Evolutionary conservation across 2,797 vertebrate genomes (phyloP), one percentile per base, ranked within the genome.

Genomic region (Epinephelus awoara): DNA sequence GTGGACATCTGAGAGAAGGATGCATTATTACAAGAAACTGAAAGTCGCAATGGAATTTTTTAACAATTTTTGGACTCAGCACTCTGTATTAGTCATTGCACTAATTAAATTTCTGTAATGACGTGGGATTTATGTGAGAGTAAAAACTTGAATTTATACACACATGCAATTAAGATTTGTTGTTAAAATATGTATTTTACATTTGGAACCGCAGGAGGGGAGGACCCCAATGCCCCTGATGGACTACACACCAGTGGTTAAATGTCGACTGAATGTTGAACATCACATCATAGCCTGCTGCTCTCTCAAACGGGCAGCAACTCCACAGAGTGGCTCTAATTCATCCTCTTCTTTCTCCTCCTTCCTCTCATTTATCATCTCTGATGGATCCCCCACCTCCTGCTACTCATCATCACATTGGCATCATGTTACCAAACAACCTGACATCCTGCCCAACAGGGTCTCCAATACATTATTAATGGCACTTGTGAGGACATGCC

Each of bases 311-410:
- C 56, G 64, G 19, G 27, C 63, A 19, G 54, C 0, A 29, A 18
- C 52, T 44, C 44, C 25, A 29, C 77, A 47, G 50, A 67, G 21
- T 56, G 42, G 0, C 8, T 50, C 27, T 42, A 55, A 69, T 56
- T 56, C 66, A 49, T 50, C 50, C 44, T 38, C 7, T 25, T 6
- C 46, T 46, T 2, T 44, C 25, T 14, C 19, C 57, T 58, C 21
- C 19, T 58, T 57, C 56, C 40, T 71, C 47, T 67, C 72, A 78
- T 83, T 71, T 3, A 83, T 86, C 65, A 73, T 38, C 47, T 64
- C 66, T 27, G 69, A 59, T 50, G 40, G 29, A 77, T 62, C 61
- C 14, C 0, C 29, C 47, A 15, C 73, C 75, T 49, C 70, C 46
- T 50, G 72, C 80, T 51, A 25, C 34, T 79, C 59, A 40, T 67